Evolutionary conservation across 2,888 invertebrate genomes (phyloP), one percentile per base, ranked within the genome.

Genomic region (Eutolmus rufibarbis): DNA sequence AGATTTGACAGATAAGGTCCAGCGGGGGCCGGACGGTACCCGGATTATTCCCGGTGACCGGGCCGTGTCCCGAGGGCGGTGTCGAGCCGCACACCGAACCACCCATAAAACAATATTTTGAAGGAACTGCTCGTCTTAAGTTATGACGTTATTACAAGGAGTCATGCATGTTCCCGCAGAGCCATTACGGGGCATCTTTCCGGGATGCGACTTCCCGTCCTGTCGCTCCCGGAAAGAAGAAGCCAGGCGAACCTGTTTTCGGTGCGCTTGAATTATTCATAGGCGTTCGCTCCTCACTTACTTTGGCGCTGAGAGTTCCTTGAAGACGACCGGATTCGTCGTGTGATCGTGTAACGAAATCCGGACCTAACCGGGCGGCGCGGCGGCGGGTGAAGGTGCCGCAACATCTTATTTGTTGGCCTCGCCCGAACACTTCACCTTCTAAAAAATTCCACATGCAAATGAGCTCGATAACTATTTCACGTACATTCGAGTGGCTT

Each of bases 81-180:
- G n/a, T 37, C 76, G 5, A 40, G 28, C 76, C 40, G 66, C 28
- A 46, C 66, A 57, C 16, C 86, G 84, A 86, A 81, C 84, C 88
- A 88, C 81, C 88, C 87, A 87, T 88, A 88, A 88, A 88, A 87
- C 88, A 88, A 88, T 85, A 88, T 88, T 87, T 87, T 37, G 43
- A 66, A 37, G 19, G 66, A 81, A 23, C 16, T 77, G n/a, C 37
- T 40, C 46, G 46, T 46, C 23, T 78, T 43, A 43, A 76, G 8
- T 76, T 76, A 76, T 76, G n/a, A 34, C 76, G 19, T 76, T 56
- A 81, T 46, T 56, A 81, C 84, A 66, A 19, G 76, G 40, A 66
- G 66, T 66, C 84, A 57, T 84, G 84, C 84, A 84, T 84, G 66
- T 66, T n/a, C 66, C 51, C 23, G 37, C 84, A 84, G 43, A 84